Conservation (phyloP, 2,888 invertebrate species). For the Plagodis pulveraria region DNA sequence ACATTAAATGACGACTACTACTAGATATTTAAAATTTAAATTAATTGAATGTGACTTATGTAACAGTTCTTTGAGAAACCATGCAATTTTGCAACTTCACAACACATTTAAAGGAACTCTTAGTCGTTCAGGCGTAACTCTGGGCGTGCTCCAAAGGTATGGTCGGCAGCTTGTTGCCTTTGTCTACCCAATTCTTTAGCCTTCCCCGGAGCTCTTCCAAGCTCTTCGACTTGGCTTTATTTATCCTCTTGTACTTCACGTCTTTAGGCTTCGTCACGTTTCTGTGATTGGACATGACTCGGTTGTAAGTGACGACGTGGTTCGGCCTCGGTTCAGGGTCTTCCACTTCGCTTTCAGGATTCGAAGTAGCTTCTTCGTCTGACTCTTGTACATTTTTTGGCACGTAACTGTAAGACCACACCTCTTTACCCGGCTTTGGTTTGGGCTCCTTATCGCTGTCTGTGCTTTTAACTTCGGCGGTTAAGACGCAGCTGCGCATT, state of each 20-base stretch:
- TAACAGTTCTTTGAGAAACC: constrained; percentile 9
- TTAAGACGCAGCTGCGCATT: constrained; percentile 75
- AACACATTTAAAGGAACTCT: constrained; percentile 62
- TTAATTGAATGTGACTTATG: constrained; percentile 11
- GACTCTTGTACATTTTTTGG: constrained; percentile 77
- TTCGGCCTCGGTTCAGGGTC: constrained; percentile 70
- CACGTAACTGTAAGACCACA: constrained; percentile 82
- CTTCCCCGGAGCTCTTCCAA: constrained; percentile 93
- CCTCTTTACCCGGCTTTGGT: constrained; percentile 58
- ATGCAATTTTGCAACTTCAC: constrained; percentile 14
- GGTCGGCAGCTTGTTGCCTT: constrained; percentile 88
- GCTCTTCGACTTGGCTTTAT: constrained; percentile 95
- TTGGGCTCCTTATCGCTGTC: constrained; percentile 73
- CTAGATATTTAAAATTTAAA: not conserved
- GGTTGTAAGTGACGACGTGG: constrained; percentile 91
- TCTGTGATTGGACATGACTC: constrained; percentile 95
- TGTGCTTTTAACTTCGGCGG: constrained; percentile 76
- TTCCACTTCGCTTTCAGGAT: constrained; percentile 70
- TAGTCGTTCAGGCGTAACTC: constrained; percentile 82
- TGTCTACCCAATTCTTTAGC: constrained; percentile 94
- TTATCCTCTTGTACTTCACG: constrained; percentile 95
- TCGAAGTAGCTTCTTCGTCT: constrained; percentile 74
- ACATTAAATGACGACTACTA: not conserved
- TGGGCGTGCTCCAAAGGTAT: constrained; percentile 88
- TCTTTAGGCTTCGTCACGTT: constrained; percentile 96